Evolutionary conservation across 1,140 invertebrate genomes (phyloP).

Genomic region (Oryctes rhinoceros): DNA sequence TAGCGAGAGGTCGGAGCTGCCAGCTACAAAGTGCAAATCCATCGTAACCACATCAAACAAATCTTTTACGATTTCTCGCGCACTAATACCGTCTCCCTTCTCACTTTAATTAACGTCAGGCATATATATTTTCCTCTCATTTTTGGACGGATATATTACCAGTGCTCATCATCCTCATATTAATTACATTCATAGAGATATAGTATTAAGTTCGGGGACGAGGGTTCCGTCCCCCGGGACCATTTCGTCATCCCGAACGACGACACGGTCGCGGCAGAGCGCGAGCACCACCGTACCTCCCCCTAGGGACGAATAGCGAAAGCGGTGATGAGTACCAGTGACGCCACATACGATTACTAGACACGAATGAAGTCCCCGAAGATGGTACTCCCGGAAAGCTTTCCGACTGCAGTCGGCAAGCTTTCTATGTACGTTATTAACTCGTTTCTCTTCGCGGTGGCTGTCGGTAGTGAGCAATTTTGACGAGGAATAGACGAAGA

Average conservation of each 20-base stretch:
- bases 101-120: background rate
- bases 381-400: background rate
- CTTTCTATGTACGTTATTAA: no score
- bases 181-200: constrained; percentile 15
- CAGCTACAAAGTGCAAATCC: background rate
- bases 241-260: background rate
- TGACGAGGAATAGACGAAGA: no score
- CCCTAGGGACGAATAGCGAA: constrained; percentile 13
- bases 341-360: constrained; percentile 9
- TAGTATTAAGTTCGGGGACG: background rate
- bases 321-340: background rate
- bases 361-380: background rate
- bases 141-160: no score
- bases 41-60: constrained; percentile 22
- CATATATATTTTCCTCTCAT: background rate
- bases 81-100: background rate
- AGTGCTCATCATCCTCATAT: background rate
- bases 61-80: constrained; percentile 5
- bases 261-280: background rate
- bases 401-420: no score
- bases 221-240: background rate
- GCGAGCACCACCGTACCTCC: background rate
- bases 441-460: no score
- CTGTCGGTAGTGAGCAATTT: no score
- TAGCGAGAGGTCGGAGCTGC: background rate